Evolutionary conservation across 2,888 invertebrate genomes (phyloP).

Genomic region (Morpho helenor): DNA sequence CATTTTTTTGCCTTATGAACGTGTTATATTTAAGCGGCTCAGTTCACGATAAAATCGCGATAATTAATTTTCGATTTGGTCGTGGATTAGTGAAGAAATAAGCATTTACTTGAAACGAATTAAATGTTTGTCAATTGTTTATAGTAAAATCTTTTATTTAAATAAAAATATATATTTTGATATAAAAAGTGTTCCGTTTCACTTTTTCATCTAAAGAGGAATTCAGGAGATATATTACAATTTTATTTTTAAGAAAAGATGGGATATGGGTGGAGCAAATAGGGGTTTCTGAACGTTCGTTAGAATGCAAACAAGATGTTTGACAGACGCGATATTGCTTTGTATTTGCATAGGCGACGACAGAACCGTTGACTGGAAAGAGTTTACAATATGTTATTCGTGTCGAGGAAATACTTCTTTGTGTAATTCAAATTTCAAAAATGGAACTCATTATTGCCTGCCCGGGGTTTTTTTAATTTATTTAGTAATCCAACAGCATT

Average conservation of each 20-base stretch:
- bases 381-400: too few species aligned
- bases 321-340: constrained; percentile 29
- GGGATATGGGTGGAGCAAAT: constrained; percentile 13
- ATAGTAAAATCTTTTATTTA: too few species aligned
- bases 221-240: constrained; percentile 1
- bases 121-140: too few species aligned
- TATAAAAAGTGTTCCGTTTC: not conserved
- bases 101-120: too few species aligned
- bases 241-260: constrained; percentile 8
- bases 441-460: too few species aligned
- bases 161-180: too few species aligned
- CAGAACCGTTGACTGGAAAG: constrained; percentile 15
- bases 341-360: constrained; percentile 25
- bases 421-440: not conserved
- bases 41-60: too few species aligned
- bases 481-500: not conserved
- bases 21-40: too few species aligned
- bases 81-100: too few species aligned
- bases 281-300: constrained; percentile 19
- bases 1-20: too few species aligned
- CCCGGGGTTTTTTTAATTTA: not conserved
- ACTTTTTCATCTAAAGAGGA: not conserved
- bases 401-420: not conserved
- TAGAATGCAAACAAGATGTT: constrained; percentile 28
- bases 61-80: too few species aligned